phyloP scores from a whole-genome alignment of 35 echinoderm and acorn worm species.

The Strongylocentrotus purpuratus region DNA sequence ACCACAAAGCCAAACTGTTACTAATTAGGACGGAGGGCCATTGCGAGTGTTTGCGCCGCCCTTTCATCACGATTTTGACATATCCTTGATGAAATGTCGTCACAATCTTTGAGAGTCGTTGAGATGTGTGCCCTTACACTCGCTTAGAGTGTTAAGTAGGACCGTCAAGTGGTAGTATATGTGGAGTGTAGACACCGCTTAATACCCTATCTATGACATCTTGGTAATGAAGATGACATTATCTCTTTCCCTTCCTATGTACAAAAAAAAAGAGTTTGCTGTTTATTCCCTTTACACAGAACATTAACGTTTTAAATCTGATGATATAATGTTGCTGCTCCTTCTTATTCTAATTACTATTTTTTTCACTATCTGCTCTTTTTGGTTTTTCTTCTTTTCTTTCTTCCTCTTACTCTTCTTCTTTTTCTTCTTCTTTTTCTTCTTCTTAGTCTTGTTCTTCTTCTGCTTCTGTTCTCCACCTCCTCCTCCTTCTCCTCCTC shows the following conservation, averaged over 20 bases:
- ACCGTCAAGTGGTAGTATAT: background rate
- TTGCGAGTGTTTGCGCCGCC: background rate
- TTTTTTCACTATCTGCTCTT: background rate
- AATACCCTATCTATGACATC: background rate
- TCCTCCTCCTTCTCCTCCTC: background rate
- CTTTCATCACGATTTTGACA: constrained; percentile 19
- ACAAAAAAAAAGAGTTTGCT: background rate
- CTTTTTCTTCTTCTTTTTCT: no score
- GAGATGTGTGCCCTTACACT: background rate
- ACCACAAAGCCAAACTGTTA: constrained; percentile 17
- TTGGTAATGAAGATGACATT: background rate
- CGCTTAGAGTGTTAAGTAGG: background rate
- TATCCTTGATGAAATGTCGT: background rate
- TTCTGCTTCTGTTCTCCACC: no score
- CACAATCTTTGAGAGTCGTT: background rate
- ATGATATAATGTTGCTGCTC: background rate
- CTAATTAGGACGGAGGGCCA: constrained; percentile 13
- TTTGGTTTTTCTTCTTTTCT: background rate
- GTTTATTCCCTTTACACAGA: background rate
- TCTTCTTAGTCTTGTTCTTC: no score
- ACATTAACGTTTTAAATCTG: background rate
- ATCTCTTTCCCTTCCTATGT: background rate
- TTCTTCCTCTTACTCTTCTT: background rate
- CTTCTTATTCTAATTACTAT: background rate
- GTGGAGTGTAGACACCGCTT: background rate